Evolutionary conservation across 2,888 invertebrate species (phyloP), one percentile per base, ranked within the genome.

Genomic region (Eristalinus aeneus): DNA sequence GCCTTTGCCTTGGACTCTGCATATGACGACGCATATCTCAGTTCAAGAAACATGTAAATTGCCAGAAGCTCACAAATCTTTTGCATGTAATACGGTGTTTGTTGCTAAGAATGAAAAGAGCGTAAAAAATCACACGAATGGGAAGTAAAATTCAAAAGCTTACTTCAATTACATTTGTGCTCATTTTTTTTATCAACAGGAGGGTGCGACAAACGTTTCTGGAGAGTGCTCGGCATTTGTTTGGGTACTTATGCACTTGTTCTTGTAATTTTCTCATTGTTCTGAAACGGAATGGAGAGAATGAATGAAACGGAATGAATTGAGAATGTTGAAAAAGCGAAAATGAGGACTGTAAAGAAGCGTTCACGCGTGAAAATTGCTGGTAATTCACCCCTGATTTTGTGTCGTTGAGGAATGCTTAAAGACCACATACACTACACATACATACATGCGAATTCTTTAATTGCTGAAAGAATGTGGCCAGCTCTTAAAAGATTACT

Each of bases 31-130:
- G 82, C 82, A 23, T 60, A 64, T 10, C 60, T 36, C 1, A 86
- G n/a, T 60, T 86, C 86, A 6, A 82, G 56, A 5, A 54, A 65
- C 2, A 60, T 74, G 11, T 86, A 86, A 2, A 86, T 64, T 2
- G 65, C 73, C 1, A 86, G 46, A 0, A 86, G 54, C 61, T 86
- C 82, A 22, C 61, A 53, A 1, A 86, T 46, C 65, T 82, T 82
- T 39, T 86, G 77, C 11, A 69, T 11, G 5, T 78, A 86, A 16
- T 46, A 77, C 0, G 69, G 65, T 2, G 53, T 56, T 77, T 82
- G 56, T 2, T 46, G 46, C 4, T n/a, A 16, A 6, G 27, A 5
- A 27, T 27, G 27, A 27, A 11, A 68, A 12, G 11, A 34, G 20
- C 2, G 11, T 11, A 11, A 5, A 56, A 23, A 56, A 20, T 16